phyloP scores from a whole-genome alignment of 2,797 vertebrate genomes.

The Okamejei kenojei region DNA sequence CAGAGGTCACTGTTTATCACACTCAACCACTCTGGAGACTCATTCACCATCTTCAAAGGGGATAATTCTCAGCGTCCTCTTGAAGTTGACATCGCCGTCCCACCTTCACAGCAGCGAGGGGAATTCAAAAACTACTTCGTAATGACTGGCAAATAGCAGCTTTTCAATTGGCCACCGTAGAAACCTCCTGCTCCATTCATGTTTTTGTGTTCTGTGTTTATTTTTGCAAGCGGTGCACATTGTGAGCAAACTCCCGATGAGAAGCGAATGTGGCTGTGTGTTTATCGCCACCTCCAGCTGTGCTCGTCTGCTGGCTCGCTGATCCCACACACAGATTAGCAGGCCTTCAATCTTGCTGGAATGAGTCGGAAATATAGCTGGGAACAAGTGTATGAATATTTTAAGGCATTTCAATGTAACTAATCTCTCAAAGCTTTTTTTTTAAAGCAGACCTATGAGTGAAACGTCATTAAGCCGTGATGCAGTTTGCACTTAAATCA shows the following conservation, averaged over 20 bases:
- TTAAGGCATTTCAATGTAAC: neutral
- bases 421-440: neutral
- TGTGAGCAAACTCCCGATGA: neutral
- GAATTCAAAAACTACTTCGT: neutral
- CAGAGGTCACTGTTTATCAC: neutral
- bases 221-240: neutral
- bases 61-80: neutral
- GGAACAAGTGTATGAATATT: neutral
- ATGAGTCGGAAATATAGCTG: neutral
- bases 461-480: neutral
- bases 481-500: neutral
- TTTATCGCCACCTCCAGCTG: slow-evolving; percentile 10
- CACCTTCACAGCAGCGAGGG: neutral
- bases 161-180: neutral
- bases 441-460: neutral
- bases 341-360: neutral
- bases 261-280: neutral
- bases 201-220: neutral
- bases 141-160: too few relatives aligned
- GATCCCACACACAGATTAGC: neutral
- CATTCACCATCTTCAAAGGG: neutral
- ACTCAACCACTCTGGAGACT: neutral
- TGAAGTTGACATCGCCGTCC: neutral
- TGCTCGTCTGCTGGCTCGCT: neutral
- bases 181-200: neutral